These are phyloP conservation scores for Microcebus tavaratra DNA, from an alignment of 2,113 vertebrate species.

Conservation along the genomic window DNA sequence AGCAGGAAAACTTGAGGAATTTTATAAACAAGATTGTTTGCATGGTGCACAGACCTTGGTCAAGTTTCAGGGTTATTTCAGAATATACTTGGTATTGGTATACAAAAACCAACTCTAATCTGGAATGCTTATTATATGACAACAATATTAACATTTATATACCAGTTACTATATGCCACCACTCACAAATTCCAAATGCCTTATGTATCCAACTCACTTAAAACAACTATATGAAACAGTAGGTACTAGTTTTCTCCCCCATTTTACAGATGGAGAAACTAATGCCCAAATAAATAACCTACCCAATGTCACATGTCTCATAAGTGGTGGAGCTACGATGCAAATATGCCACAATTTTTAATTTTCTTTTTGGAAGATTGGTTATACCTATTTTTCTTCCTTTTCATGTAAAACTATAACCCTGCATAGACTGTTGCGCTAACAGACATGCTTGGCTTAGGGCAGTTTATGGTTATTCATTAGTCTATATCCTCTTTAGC, in stretches of 20 bases:
- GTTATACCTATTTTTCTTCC: neutral
- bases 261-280: conserved; percentile 42
- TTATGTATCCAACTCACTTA: neutral
- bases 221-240: neutral
- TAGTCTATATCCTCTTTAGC: neutral
- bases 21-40: neutral
- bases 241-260: neutral
- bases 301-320: neutral
- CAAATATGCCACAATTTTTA: neutral
- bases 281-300: neutral
- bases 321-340: neutral
- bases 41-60: neutral
- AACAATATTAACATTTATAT: neutral
- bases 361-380: neutral
- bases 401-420: neutral
- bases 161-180: neutral
- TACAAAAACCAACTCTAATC: neutral
- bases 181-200: neutral
- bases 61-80: conserved; percentile 1
- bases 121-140: neutral
- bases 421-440: neutral
- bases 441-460: neutral
- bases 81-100: neutral
- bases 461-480: neutral
- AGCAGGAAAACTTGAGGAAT: neutral